Conservation (phyloP, 2,113 vertebrate genomes). For the Rostratula benghalensis region DNA sequence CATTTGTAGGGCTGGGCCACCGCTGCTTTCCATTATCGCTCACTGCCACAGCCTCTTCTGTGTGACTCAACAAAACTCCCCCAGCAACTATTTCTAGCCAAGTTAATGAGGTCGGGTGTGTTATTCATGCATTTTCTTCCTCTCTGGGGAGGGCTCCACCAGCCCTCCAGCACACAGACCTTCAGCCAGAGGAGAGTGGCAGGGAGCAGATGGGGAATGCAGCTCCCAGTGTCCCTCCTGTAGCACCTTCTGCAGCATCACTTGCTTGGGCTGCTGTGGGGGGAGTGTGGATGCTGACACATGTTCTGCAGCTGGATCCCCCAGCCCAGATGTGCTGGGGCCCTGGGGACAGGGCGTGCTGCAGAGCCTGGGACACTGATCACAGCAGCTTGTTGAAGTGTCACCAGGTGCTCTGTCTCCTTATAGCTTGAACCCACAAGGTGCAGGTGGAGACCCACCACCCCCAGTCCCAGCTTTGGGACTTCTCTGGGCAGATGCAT, state of each 20-base stretch:
- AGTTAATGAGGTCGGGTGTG: fast-evolving
- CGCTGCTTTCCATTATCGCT: not conserved
- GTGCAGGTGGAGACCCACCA: fast-evolving
- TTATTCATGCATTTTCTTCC: constrained; percentile 13
- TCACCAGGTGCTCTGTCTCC: not conserved
- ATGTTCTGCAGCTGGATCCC: not conserved
- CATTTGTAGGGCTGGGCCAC: not conserved
- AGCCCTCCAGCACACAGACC: not conserved
- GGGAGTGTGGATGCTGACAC: not conserved
- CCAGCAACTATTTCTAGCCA: not conserved
- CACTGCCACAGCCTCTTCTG: not conserved
- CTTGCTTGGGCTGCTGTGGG: fast-evolving
- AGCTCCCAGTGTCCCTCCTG: not conserved
- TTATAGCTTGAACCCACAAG: not conserved
- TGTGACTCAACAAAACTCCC: not conserved
- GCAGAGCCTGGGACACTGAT: not conserved
- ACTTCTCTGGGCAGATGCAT: fast-evolving
- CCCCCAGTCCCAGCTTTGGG: not conserved
- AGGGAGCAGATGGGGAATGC: not conserved
- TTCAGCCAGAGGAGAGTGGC: not conserved
- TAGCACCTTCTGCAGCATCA: not conserved
- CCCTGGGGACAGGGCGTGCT: not conserved
- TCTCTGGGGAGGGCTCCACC: not conserved
- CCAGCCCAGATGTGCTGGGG: not conserved
- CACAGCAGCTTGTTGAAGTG: not conserved